These are phyloP conservation scores for Megalonaias nervosa DNA, from an alignment of 1,140 invertebrate genomes.

Conservation along the genomic window DNA sequence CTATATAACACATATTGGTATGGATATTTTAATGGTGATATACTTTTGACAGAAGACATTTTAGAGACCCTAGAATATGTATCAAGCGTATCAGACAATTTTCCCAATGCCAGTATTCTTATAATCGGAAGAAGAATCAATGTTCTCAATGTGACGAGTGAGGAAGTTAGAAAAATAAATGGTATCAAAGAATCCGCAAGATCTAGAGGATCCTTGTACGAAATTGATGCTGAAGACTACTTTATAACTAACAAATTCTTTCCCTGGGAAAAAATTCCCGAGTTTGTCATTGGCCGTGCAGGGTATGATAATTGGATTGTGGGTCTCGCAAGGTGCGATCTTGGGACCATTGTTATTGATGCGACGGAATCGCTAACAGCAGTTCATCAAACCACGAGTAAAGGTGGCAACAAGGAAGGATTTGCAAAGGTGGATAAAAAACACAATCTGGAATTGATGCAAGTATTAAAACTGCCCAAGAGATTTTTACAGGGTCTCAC, in stretches of 20 bases:
- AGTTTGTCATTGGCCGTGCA: slow-evolving; percentile 38
- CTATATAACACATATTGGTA: slow-evolving; percentile 31
- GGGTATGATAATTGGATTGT: slow-evolving; percentile 50
- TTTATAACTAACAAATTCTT: slow-evolving; percentile 39
- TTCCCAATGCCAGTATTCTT: slow-evolving; percentile 8
- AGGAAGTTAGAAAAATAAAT: slow-evolving; percentile 4
- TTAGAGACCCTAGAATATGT: slow-evolving; percentile 22
- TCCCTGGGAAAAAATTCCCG: slow-evolving; percentile 40
- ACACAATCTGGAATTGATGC: slow-evolving; percentile 18
- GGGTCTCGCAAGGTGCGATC: slow-evolving; percentile 23
- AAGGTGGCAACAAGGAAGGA: slow-evolving; percentile 30
- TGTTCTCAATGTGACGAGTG: slow-evolving; percentile 20
- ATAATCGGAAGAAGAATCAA: slow-evolving; percentile 34
- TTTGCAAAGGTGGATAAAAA: slow-evolving; percentile 5
- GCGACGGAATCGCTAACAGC: slow-evolving; percentile 17
- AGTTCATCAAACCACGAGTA: slow-evolving; percentile 28
- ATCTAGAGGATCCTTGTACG: slow-evolving; percentile 21
- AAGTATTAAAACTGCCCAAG: neutral
- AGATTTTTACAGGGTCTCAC: too few species aligned
- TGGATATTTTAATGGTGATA: slow-evolving; percentile 37
- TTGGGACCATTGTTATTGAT: slow-evolving; percentile 28
- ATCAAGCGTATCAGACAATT: slow-evolving; percentile 4
- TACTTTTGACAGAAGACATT: slow-evolving; percentile 31
- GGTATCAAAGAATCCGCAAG: slow-evolving; percentile 5
- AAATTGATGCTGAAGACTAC: slow-evolving; percentile 40